Conservation (phyloP, 2,113 vertebrate genomes). For the Corythornis vintsioides region DNA sequence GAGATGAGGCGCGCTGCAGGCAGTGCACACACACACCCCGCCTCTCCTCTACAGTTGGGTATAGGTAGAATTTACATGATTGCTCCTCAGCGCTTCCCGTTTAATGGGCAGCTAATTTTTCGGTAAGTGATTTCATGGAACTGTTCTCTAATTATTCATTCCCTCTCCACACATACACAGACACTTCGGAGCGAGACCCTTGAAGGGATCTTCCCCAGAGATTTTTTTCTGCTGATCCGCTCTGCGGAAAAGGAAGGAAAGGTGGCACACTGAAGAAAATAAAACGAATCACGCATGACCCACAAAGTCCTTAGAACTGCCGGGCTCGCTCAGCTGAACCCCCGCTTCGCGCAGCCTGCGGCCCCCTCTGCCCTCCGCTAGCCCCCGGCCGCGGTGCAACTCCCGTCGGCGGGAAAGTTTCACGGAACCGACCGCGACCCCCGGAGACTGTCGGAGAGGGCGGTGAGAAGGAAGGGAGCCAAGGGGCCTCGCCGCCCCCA, state of each 20-base stretch:
- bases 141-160: conserved; percentile 58
- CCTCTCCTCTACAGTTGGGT: not conserved
- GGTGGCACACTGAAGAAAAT: not conserved
- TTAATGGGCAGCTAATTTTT: conserved; percentile 76
- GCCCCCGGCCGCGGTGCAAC: not conserved
- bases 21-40: not conserved
- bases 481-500: not conserved
- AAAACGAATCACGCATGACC: not conserved
- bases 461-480: not conserved
- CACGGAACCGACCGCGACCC: not conserved
- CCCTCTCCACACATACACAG: conserved; percentile 10
- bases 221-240: not conserved
- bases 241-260: not conserved
- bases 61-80: conserved; percentile 44
- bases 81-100: conserved; percentile 26
- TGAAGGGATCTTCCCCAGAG: not conserved
- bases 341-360: not conserved
- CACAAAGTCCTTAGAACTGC: not conserved
- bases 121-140: conserved; percentile 68
- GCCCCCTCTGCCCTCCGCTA: not conserved
- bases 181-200: not conserved
- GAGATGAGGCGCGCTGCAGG: not conserved
- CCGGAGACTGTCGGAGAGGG: not conserved
- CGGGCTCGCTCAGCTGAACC: not conserved
- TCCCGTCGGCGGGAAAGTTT: not conserved